Evolutionary conservation across 2,113 vertebrate genomes (phyloP), one percentile per base, ranked within the genome.

Genomic region (Vimba vimba): DNA sequence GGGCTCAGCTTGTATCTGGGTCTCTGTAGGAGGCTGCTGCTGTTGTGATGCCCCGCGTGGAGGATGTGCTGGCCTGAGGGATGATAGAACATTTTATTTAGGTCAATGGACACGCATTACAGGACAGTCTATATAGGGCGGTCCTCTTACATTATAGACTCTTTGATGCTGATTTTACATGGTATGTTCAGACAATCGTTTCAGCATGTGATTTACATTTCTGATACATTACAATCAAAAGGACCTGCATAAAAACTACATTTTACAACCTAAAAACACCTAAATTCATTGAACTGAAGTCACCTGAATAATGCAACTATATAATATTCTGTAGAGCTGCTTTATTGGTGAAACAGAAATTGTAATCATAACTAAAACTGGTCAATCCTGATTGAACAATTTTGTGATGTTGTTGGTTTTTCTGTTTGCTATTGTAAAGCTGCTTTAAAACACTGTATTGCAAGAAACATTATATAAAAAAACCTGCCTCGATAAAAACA

Each of bases 1-100:
- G 0, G 97, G 97, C 84, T 99, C 97, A 57, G 55, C 19, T 12
- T 96, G 97, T 7, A 95, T 93, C 0, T 96, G 97, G 25, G 93
- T 95, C 90, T 99, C 97, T 0, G 93, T 93, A 83, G 71, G 96
- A 91, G 11, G 94, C 91, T 12, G 91, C 17, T 93, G 96, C 17
- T 93, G 96, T 30, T 93, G 90, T 85, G 95, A 92, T 85, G 95
- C 93, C 77, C 94, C 90, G 88, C 97, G 95, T 73, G 95, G 95
- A 89, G 96, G 96, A 82, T 92, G 93, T 91, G 96, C 95, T 6
- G 96, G 96, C 92, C 98, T 99, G 93, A 79, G 83, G 62, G 17
- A 88, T 73, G 74, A 84, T 10, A 30, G 81, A 27, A 57, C 68
- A 73, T 73, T 83, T 71, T 12, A 83, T 59, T 73, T 83, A 83